A percentile compares a stretch with the other conserved stretches of the same genome.
Evolutionary conservation across 2,797 vertebrate species (phyloP).

Genomic region (Calcarius lapponicus): DNA sequence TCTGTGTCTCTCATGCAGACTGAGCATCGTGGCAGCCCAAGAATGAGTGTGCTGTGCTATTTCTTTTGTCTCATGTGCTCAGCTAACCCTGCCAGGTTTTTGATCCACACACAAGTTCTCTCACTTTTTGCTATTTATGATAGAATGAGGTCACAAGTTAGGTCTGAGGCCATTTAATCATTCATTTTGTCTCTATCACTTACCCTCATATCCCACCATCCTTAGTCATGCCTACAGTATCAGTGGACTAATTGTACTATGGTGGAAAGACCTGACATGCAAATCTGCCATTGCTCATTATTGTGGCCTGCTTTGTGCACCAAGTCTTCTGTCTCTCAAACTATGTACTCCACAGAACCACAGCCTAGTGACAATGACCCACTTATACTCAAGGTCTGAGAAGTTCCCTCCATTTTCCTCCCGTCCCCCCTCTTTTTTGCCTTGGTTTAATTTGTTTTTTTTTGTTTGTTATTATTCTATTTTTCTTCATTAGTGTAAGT

Average conservation of each 20-base stretch:
- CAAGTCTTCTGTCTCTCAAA: neutral
- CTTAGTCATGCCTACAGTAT: neutral
- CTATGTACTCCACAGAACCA: neutral
- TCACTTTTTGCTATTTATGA: neutral
- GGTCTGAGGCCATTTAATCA: neutral
- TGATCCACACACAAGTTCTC: neutral
- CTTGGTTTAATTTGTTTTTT: rapidly evolving
- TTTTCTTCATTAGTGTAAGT: neutral
- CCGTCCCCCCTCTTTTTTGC: neutral
- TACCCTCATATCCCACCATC: neutral
- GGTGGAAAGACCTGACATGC: neutral
- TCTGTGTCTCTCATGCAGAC: neutral
- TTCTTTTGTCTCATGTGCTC: neutral
- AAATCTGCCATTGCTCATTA: constrained; percentile 8
- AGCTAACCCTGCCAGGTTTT: neutral
- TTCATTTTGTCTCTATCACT: neutral
- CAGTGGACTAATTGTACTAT: neutral
- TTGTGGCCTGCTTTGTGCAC: neutral
- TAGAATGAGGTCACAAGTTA: constrained; percentile 32
- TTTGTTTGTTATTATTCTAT: neutral
- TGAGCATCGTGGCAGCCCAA: neutral
- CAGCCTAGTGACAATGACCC: neutral
- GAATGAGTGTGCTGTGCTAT: neutral
- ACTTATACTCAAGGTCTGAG: neutral
- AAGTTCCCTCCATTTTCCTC: neutral